Conservation (phyloP, 2,113 vertebrate species). For the Ammodytes marinus region DNA sequence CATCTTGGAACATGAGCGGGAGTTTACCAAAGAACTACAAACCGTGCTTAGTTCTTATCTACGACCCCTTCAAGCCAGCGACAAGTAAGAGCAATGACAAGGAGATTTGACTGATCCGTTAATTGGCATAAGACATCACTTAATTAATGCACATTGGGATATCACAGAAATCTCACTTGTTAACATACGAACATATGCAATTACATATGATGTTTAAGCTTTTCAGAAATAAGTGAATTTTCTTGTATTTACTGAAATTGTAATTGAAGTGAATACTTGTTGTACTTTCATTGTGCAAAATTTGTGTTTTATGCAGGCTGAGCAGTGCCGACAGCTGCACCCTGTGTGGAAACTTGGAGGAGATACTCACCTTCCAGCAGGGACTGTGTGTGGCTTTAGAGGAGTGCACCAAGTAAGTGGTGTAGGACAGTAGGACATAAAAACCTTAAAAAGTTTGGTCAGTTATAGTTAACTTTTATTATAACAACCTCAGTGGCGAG, state of each 20-base stretch:
- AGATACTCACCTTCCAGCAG: conserved; percentile 95
- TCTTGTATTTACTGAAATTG: background rate
- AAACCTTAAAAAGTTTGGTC: background rate
- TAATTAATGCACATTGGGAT: background rate
- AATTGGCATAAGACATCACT: background rate
- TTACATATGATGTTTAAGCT: background rate
- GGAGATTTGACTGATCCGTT: background rate
- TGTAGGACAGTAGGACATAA: background rate
- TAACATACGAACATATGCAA: background rate
- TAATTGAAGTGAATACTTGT: background rate
- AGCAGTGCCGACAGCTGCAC: conserved; percentile 86
- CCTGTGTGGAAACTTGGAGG: conserved; percentile 94
- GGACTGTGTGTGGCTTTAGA: conserved; percentile 92
- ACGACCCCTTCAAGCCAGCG: conserved; percentile 92
- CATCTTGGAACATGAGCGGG: conserved; percentile 96
- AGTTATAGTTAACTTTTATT: background rate
- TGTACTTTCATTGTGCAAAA: background rate
- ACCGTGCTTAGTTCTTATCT: conserved; percentile 92
- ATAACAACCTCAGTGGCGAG: background rate
- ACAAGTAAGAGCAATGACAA: conserved; percentile 91
- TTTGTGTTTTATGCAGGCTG: conserved; percentile 82
- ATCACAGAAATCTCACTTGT: background rate
- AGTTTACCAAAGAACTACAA: conserved; percentile 96
- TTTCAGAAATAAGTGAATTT: background rate
- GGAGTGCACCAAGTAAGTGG: conserved; percentile 94